A percentile compares a stretch with the other conserved stretches of the same genome.
These are phyloP conservation scores for Albula glossodonta DNA, from an alignment of 2,113 vertebrate genomes.

Conservation along the genomic window DNA sequence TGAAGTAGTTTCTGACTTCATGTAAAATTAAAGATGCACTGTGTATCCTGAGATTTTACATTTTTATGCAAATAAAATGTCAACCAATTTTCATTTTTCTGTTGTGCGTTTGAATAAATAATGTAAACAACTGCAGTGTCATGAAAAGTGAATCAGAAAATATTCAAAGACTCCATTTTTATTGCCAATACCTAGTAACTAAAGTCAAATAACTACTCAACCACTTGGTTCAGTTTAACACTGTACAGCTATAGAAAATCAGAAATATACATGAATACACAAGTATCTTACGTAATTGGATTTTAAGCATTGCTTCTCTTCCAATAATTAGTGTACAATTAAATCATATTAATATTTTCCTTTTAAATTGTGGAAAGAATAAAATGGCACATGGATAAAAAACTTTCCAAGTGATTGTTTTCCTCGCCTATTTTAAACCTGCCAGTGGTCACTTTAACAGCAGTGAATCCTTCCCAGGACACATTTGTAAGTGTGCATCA, in stretches of 20 bases:
- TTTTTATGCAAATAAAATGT: neutral
- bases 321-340: neutral
- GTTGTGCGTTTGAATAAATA: neutral
- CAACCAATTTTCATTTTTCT: neutral
- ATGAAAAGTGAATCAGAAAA: neutral
- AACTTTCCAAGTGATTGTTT: neutral
- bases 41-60: neutral
- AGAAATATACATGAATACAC: too few relatives aligned
- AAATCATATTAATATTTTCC: neutral
- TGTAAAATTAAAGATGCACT: neutral
- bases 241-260: neutral
- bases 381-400: neutral
- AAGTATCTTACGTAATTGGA: neutral
- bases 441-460: neutral
- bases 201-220: neutral
- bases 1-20: neutral
- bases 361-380: neutral
- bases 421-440: neutral
- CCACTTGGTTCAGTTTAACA: neutral
- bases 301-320: neutral
- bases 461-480: neutral
- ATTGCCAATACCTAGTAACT: neutral
- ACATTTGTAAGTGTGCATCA: neutral
- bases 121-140: neutral
- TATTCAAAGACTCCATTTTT: neutral